Evolutionary conservation across 2,888 invertebrate genomes (phyloP), one percentile per base, ranked within the genome.

Genomic region (Diaperis boleti): DNA sequence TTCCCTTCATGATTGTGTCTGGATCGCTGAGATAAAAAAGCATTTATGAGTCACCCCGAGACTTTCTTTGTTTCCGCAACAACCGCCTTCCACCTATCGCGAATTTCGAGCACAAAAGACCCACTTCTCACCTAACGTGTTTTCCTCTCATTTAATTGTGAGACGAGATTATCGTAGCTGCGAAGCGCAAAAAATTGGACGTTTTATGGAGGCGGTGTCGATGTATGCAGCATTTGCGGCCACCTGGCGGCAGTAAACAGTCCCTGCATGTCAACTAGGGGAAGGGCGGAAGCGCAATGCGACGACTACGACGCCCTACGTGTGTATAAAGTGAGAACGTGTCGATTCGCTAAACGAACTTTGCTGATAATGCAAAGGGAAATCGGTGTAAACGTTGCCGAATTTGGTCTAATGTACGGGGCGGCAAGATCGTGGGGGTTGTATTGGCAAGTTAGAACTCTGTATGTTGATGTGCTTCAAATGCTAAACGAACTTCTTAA

Each of bases 181-280:
- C 35, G 35, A 50, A 50, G n/a, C 10, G 20, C 17, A 45, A 45
- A 26, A 22, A 15, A 14, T n/a, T 2, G 6, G 18, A 2, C 10
- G 14, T 54, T 54, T 39, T 41, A 54, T 41, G 42, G 31, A 54
- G 42, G 31, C 39, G 11, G 20, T 17, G 14, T 20, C 22, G 73
- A 73, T 57, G 41, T 62, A 49, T 67, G 63, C 68, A 68, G 66
- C 69, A 67, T 73, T 71, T 72, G 72, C 54, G 69, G 71, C 71
- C 74, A 74, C 72, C 74, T 73, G 73, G 70, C 67, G 71, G 68
- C 67, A 63, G 65, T 72, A 74, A 74, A 72, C 72, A 74, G 67
- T 64, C 64, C 66, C 68, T 68, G 72, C 70, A 72, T 72, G 72
- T 72, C 72, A 70, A 72, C 71, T 70, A 71, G 67, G 41, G 50